A percentile compares a stretch with the other conserved stretches of the same genome.
Conservation (phyloP, 2,113 vertebrate species). For the Drymodes brunneopygia region DNA sequence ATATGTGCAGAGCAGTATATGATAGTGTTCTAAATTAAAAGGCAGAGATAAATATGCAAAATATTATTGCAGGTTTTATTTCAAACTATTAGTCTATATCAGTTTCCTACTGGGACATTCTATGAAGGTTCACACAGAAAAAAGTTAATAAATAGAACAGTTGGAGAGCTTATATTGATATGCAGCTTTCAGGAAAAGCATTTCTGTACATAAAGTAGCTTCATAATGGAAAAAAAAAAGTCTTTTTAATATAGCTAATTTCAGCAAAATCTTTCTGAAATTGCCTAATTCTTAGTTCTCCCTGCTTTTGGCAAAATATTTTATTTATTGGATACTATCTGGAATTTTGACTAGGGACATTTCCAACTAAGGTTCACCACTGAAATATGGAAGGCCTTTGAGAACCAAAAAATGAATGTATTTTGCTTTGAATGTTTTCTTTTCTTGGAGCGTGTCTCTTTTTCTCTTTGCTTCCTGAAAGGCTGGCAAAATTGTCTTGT, state of each 20-base stretch:
- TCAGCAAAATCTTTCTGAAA: not conserved
- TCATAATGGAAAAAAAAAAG: not conserved
- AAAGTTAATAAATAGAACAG: not conserved
- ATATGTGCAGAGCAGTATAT: not conserved
- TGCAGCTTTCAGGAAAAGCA: not conserved
- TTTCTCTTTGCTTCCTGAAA: constrained; percentile 10
- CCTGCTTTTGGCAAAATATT: not conserved
- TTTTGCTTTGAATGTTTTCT: not conserved
- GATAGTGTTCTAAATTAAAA: not conserved
- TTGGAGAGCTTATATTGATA: not conserved
- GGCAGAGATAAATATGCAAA: not conserved
- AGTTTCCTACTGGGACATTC: not conserved
- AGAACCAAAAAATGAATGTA: not conserved
- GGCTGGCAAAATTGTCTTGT: not conserved
- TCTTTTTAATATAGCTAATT: not conserved
- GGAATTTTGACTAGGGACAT: not conserved
- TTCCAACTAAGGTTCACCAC: not conserved
- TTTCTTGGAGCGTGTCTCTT: not conserved
- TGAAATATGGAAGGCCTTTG: not conserved
- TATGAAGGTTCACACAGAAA: not conserved
- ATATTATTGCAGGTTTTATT: not conserved
- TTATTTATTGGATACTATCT: not conserved
- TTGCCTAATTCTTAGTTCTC: not conserved
- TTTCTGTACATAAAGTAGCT: not conserved
- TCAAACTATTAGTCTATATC: not conserved